Evolutionary conservation across 2,113 vertebrate species (phyloP), one percentile per base, ranked within the genome.

Genomic region (Hyla sarda): DNA sequence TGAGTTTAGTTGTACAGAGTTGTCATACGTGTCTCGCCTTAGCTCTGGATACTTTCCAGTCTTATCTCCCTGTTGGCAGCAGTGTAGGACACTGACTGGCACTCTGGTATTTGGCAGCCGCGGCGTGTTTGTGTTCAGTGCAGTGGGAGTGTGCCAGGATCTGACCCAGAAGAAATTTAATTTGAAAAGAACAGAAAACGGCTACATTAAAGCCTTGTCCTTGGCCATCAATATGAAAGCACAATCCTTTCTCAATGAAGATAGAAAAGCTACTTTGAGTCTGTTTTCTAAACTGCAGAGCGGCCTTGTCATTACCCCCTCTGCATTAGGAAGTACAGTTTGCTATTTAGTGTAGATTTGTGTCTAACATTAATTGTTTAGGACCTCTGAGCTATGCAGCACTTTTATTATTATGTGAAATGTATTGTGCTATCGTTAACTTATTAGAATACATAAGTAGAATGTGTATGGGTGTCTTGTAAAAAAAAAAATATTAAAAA

Each of bases 121-220:
- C 14, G 11, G 14, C 14, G 47, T 58, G 34, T 84, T 84, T 84
- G 69, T 60, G 16, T 84, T 58, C 47, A 45, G 58, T 84, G 69
- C 52, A 45, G 28, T 83, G 47, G 82, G 45, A 83, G 82, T 72
- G 21, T 23, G 82, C 67, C 60, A 82, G 47, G 67, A 83, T 72
- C 67, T 83, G 82, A 72, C 82, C 82, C 82, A 37, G 13, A 54
- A 83, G 47, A 83, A 72, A 83, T 83, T 56, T 72, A 83, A 72
- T 83, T 83, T 83, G 47, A 83, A 52, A 56, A 54, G 65, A 83
- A 54, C 47, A 81, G 56, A 81, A 81, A 28, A 81, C 16, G n/a
- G 78, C 78, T 65, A 65, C 56, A 81, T 65, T 62, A 62, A 81
- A 62, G 37, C 60, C 56, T 45, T 65, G 78, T 81, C 58, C 56